Evolutionary conservation across 1,140 invertebrate species (phyloP).

Genomic region (Drosophila gunungcola): DNA sequence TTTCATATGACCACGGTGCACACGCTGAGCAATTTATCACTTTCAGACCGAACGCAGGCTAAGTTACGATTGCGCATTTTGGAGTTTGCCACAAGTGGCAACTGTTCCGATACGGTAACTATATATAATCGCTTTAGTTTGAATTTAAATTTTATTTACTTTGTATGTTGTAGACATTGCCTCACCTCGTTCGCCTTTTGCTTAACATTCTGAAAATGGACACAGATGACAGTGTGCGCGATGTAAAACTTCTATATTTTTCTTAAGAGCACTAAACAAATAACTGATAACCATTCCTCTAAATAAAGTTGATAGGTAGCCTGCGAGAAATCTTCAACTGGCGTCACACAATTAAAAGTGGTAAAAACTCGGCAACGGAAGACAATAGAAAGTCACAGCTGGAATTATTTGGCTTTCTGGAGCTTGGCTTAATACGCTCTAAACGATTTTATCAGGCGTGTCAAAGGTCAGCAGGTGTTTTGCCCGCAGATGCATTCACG

Average conservation of each 20-base stretch:
- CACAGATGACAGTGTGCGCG: constrained; percentile 63
- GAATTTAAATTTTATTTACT: not conserved
- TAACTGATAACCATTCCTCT: not conserved
- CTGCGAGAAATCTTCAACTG: constrained; percentile 72
- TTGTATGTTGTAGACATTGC: constrained; percentile 39
- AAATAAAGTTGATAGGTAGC: constrained; percentile 61
- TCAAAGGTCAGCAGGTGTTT: constrained; percentile 59
- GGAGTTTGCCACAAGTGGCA: constrained; percentile 66
- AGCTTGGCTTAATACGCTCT: constrained; percentile 68
- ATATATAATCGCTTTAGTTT: too few relatives aligned
- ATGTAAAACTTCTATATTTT: constrained; percentile 37
- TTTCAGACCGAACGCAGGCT: constrained; percentile 55
- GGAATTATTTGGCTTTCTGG: constrained; percentile 67
- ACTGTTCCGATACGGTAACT: constrained; percentile 54
- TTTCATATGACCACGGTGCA: constrained; percentile 67
- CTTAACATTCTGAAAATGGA: constrained; percentile 71
- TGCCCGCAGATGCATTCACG: constrained; percentile 55
- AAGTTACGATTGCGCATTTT: constrained; percentile 64
- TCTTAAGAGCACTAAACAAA: too few relatives aligned
- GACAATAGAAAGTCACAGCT: constrained; percentile 59
- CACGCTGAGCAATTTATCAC: constrained; percentile 67
- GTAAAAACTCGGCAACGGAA: constrained; percentile 9
- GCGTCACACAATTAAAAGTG: constrained; percentile 20
- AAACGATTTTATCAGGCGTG: constrained; percentile 75
- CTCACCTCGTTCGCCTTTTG: constrained; percentile 68